phyloP scores from a whole-genome alignment of 2,888 invertebrate species.

The Perizoma flavofasciatum region DNA sequence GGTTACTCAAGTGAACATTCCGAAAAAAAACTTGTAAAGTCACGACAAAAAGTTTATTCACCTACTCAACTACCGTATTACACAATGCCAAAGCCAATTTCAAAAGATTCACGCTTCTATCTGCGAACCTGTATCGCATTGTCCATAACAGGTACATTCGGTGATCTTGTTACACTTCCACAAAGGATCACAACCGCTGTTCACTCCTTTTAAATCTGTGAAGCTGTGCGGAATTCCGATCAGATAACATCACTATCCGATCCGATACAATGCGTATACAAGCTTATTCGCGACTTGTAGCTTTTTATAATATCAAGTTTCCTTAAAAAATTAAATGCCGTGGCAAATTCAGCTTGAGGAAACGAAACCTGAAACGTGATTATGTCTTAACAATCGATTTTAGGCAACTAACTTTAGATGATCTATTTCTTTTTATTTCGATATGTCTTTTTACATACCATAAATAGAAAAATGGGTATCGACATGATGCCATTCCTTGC shows the following conservation, averaged over 20 bases:
- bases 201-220: slow-evolving; percentile 67
- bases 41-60: slow-evolving; percentile 11
- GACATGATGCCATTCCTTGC: too few species aligned
- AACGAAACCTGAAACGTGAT: slow-evolving; percentile 33
- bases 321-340: slow-evolving; percentile 49
- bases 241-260: slow-evolving; percentile 63
- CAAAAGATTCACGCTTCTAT: slow-evolving; percentile 52
- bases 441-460: not conserved
- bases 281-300: slow-evolving; percentile 56
- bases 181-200: slow-evolving; percentile 55
- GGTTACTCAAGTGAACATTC: slow-evolving; percentile 5
- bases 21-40: too few species aligned
- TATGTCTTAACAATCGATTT: not conserved
- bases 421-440: too few species aligned
- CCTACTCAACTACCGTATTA: slow-evolving; percentile 30
- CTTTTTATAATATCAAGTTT: slow-evolving; percentile 62
- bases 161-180: slow-evolving; percentile 75
- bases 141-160: slow-evolving; percentile 69
- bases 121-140: slow-evolving; percentile 66
- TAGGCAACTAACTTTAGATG: too few species aligned
- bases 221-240: slow-evolving; percentile 81
- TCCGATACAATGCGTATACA: slow-evolving; percentile 61
- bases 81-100: slow-evolving; percentile 35
- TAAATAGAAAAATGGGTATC: too few species aligned
- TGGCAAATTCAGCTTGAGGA: slow-evolving; percentile 29